Percentiles rank a stretch among this genome's conserved stretches.
Conservation (phyloP, 2,888 invertebrate species). For the Pterobdella sp. region DNA sequence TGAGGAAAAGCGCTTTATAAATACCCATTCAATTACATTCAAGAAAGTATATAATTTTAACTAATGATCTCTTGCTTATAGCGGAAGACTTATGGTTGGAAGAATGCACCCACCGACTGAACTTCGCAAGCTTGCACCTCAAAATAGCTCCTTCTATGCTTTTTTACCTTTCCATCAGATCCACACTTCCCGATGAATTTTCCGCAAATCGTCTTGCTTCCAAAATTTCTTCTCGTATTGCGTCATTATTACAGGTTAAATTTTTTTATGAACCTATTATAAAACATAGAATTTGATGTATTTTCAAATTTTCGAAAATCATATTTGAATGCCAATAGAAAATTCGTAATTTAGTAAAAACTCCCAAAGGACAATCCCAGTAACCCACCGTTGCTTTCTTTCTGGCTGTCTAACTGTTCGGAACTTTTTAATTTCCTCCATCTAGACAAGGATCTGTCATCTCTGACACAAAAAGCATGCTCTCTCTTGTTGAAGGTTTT, state of each 20-base stretch:
- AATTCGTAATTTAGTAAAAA: too few relatives aligned
- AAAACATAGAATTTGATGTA: too few relatives aligned
- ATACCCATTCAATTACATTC: too few relatives aligned
- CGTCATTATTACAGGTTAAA: not conserved
- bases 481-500: constrained; percentile 65
- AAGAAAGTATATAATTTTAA: too few relatives aligned
- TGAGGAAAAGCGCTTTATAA: too few relatives aligned
- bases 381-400: constrained; percentile 47
- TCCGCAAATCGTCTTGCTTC: not conserved
- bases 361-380: constrained; percentile 43
- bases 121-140: constrained; percentile 60
- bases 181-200: constrained; percentile 74
- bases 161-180: constrained; percentile 84
- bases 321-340: too few relatives aligned
- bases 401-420: constrained; percentile 93
- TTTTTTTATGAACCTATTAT: too few relatives aligned
- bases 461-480: constrained; percentile 54
- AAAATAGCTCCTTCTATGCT: constrained; percentile 94
- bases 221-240: not conserved
- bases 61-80: constrained; percentile 5
- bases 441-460: constrained; percentile 84
- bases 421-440: constrained; percentile 91
- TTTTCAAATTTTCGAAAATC: too few relatives aligned
- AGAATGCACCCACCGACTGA: constrained; percentile 76
- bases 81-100: constrained; percentile 81